These are phyloP conservation scores for Phenacoccus solenopsis DNA, from an alignment of 1,140 invertebrate species.

Conservation along the genomic window DNA sequence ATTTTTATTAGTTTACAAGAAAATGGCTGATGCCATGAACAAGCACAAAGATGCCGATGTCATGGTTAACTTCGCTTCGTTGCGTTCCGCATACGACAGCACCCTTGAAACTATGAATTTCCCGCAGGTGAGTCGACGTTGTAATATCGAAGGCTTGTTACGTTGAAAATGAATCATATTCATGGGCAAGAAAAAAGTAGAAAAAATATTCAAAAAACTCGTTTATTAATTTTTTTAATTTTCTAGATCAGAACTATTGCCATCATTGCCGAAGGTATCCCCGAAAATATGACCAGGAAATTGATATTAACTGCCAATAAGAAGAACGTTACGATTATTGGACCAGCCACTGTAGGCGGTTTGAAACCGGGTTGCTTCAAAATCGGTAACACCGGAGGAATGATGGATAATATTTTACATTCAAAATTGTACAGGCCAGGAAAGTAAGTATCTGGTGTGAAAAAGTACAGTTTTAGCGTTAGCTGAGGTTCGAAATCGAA, in stretches of 20 bases:
- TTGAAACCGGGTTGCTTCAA: slow-evolving; percentile 99
- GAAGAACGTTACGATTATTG: slow-evolving; percentile 77
- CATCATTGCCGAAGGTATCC: slow-evolving; percentile 98
- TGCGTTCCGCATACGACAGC: slow-evolving; percentile 94
- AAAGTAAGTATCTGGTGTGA: slow-evolving; percentile 37
- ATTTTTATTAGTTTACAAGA: slow-evolving; percentile 73
- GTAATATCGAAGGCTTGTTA: background rate
- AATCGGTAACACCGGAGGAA: slow-evolving; percentile 98
- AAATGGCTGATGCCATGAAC: slow-evolving; percentile 90
- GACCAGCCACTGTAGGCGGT: slow-evolving; percentile 94
- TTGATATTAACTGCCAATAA: slow-evolving; percentile 75
- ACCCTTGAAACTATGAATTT: slow-evolving; percentile 87
- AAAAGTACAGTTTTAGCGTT: no score
- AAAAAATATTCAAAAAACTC: no score
- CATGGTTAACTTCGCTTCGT: slow-evolving; percentile 95
- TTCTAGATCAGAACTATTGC: slow-evolving; percentile 80
- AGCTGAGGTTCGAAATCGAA: no score
- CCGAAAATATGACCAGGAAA: slow-evolving; percentile 94
- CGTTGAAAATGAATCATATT: background rate
- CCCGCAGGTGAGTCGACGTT: slow-evolving; percentile 50
- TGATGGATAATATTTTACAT: slow-evolving; percentile 98
- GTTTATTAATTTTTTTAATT: slow-evolving; percentile 10
- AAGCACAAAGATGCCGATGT: slow-evolving; percentile 93
- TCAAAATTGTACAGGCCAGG: slow-evolving; percentile 94
- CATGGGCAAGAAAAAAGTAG: no score